Evolutionary conservation across 1,140 invertebrate genomes (phyloP).

Genomic region (Forficula auricularia): DNA sequence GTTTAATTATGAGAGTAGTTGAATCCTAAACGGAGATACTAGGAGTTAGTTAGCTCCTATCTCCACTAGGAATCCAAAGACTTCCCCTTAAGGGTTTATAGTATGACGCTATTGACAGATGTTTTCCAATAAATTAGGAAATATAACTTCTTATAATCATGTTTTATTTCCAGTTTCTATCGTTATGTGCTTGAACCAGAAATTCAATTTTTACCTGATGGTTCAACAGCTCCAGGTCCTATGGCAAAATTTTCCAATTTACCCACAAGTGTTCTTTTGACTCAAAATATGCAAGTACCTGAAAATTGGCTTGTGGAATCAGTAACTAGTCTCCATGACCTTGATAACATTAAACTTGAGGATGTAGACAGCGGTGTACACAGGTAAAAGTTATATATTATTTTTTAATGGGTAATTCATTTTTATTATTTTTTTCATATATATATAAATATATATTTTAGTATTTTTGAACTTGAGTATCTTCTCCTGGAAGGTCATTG

Average conservation of each 20-base stretch:
- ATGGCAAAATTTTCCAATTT: conserved; percentile 71
- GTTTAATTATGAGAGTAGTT: too few species aligned
- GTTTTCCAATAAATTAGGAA: too few species aligned
- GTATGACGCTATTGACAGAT: too few species aligned
- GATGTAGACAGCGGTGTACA: conserved; percentile 61
- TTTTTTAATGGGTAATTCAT: conserved; percentile 14
- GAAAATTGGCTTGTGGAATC: conserved; percentile 98
- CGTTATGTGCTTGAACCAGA: conserved; percentile 87
- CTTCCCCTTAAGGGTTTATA: too few species aligned
- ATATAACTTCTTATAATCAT: too few species aligned
- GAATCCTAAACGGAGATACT: too few species aligned
- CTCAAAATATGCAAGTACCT: conserved; percentile 86
- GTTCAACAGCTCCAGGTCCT: conserved; percentile 46
- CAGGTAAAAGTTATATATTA: conserved; percentile 29
- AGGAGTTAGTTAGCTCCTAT: too few species aligned
- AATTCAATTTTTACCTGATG: conserved; percentile 53
- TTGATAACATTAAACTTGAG: conserved; percentile 90
- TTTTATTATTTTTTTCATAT: too few species aligned
- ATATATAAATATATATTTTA: conserved; percentile 25
- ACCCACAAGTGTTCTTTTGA: conserved; percentile 82
- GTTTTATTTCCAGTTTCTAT: conserved; percentile 56
- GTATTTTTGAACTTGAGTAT: conserved; percentile 83
- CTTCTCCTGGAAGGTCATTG: conserved; percentile 89
- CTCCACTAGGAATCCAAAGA: too few species aligned
- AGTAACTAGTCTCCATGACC: conserved; percentile 83